Conservation (phyloP, 2,888 invertebrate genomes). For the Cantharis lateralis region DNA sequence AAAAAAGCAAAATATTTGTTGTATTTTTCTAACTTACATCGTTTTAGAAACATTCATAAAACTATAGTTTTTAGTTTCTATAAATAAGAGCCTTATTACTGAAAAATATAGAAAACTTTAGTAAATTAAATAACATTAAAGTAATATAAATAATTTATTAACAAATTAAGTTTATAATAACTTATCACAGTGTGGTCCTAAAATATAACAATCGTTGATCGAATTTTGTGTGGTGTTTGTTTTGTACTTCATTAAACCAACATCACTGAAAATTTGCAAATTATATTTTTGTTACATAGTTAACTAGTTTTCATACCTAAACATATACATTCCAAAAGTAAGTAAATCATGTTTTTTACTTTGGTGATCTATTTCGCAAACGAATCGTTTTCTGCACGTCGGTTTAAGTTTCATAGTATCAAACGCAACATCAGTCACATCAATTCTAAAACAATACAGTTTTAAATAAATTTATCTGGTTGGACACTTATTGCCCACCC, state of each 20-base stretch:
- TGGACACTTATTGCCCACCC: slow-evolving; percentile 21
- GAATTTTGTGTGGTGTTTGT: slow-evolving; percentile 8
- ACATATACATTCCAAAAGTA: slow-evolving; percentile 35
- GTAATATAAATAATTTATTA: background rate
- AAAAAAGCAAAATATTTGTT: too few relatives aligned
- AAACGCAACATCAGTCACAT: slow-evolving; percentile 48
- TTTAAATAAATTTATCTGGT: background rate
- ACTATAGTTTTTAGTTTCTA: too few relatives aligned
- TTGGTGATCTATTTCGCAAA: slow-evolving; percentile 59
- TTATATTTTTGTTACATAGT: too few relatives aligned
- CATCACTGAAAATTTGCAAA: slow-evolving; percentile 14
- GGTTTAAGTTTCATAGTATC: slow-evolving; percentile 47
- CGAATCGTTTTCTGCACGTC: slow-evolving; percentile 58
- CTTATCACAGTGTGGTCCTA: slow-evolving; percentile 25
- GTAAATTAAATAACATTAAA: background rate
- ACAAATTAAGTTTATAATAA: background rate
- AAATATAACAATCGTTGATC: slow-evolving; percentile 17
- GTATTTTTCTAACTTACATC: too few relatives aligned
- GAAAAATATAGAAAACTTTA: background rate
- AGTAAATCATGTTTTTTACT: slow-evolving; percentile 50
- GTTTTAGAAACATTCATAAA: too few relatives aligned
- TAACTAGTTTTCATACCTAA: slow-evolving; percentile 31
- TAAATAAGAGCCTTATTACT: too few relatives aligned
- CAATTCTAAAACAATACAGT: slow-evolving; percentile 41
- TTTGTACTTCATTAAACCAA: slow-evolving; percentile 25